phyloP scores from a whole-genome alignment of 2,888 invertebrate species.

The Syrphus vitripennis region DNA sequence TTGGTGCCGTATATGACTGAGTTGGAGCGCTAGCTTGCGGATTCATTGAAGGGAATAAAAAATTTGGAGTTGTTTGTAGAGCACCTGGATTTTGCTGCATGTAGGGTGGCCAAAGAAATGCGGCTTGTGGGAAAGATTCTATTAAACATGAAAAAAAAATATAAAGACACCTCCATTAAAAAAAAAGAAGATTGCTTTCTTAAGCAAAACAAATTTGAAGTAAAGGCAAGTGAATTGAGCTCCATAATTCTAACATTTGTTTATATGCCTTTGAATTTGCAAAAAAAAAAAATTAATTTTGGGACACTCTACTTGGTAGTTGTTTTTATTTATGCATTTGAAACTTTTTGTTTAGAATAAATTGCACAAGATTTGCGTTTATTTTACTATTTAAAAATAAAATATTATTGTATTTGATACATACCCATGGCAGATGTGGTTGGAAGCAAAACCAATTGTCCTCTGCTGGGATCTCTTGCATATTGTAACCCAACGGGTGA shows the following conservation, averaged over 20 bases:
- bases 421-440: conserved; percentile 84
- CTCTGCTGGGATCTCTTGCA: conserved; percentile 92
- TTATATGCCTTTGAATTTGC: no score
- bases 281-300: no score
- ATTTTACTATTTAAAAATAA: not conserved
- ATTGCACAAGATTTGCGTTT: no score
- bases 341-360: no score
- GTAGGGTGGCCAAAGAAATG: conserved; percentile 79
- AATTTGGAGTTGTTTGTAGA: conserved; percentile 77
- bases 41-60: conserved; percentile 78
- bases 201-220: no score
- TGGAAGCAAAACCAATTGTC: conserved; percentile 90
- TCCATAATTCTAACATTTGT: no score
- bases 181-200: no score
- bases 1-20: conserved; percentile 81
- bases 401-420: conserved; percentile 47
- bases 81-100: conserved; percentile 77
- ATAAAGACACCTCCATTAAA: not conserved
- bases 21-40: conserved; percentile 76
- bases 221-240: no score
- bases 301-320: no score
- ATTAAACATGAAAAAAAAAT: not conserved
- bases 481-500: conserved; percentile 91
- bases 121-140: conserved; percentile 78
- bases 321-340: no score